These are phyloP conservation scores for Hyla sarda DNA, from an alignment of 2,113 vertebrate species.

Conservation along the genomic window DNA sequence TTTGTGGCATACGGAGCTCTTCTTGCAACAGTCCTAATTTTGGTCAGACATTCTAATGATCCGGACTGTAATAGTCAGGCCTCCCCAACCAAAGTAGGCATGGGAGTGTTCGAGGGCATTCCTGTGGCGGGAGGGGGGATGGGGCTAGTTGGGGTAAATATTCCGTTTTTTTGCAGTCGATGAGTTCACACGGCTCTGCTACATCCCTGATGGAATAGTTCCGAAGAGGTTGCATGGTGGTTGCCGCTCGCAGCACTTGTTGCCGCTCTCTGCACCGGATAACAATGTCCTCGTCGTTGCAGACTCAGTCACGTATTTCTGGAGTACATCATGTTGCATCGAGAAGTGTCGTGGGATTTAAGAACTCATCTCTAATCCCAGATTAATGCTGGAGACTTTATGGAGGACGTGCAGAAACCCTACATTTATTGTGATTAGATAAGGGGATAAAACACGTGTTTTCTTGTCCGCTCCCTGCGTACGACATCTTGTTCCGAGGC, in stretches of 20 bases:
- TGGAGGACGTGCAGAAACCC: not conserved
- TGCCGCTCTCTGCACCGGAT: not conserved
- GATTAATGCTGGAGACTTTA: not conserved
- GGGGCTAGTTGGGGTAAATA: too few relatives aligned
- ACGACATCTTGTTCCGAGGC: not conserved
- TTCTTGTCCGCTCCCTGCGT: not conserved
- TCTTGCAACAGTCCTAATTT: too few relatives aligned
- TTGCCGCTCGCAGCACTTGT: not conserved
- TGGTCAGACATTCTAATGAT: too few relatives aligned
- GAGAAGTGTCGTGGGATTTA: not conserved
- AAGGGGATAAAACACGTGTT: slow-evolving; percentile 20
- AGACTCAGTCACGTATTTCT: not conserved
- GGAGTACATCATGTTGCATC: not conserved
- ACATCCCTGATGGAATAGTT: not conserved
- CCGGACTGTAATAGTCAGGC: too few relatives aligned
- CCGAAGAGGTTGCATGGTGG: not conserved
- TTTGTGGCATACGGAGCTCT: too few relatives aligned
- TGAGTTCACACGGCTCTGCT: not conserved
- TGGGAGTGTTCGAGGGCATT: too few relatives aligned
- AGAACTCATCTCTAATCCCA: slow-evolving; percentile 32
- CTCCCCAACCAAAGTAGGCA: too few relatives aligned
- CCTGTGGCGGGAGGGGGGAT: too few relatives aligned
- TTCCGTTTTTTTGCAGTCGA: too few relatives aligned
- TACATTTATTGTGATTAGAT: slow-evolving; percentile 27
- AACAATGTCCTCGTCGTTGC: not conserved